Base-by-base conservation (phyloP, 2,113 vertebrate species). In the Brachypodius melanocephalos region DNA sequence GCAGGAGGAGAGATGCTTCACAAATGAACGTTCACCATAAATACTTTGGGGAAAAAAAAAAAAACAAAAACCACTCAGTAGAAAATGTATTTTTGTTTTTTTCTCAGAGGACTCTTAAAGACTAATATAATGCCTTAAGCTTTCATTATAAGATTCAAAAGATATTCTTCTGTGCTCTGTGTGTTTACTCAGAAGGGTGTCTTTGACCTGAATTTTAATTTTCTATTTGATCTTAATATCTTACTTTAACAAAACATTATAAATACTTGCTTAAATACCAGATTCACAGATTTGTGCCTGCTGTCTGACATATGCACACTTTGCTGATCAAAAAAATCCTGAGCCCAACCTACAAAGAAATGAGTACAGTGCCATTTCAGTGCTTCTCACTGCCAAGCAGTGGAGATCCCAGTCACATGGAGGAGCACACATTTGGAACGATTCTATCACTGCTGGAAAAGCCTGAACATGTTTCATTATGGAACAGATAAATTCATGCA, bases 1-100 rank as follows among this genome's bases (percentile, higher is more conserved):
- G 43, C 58, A 95, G 91, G 91, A 95, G 93, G 95, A 96, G 88
- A 96, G 86, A 83, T 55, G 57, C 85, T 75, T 77, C 89, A 32
- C 66, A 90, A 91, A 46, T 85, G 54, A 89, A 86, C 5, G 0
- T 75, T 79, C 25, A 77, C 46, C 48, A 85, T 48, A 96, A 91
- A 91, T 74, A 71, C 20, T 85, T 93, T 26, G 52, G 87, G 31
- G 40, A 85, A 90, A 93, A 26, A 40, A 17, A 17, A 25, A 17
- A 1, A 59, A 67, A 69, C 76, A 67, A 69, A 78, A 49, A 55
- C 3, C 28, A 69, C 22, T 72, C 32, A 45, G 45, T 17, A 90
- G 22, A 65, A 88, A 67, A 71, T 43, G 26, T 49, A n/a, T 52
- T 74, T 76, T 59, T 90, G 12, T 17, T 29, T 92, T 93, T 91